Base-by-base conservation (phyloP, 2,113 vertebrate species). In the Acanthisitta chloris region DNA sequence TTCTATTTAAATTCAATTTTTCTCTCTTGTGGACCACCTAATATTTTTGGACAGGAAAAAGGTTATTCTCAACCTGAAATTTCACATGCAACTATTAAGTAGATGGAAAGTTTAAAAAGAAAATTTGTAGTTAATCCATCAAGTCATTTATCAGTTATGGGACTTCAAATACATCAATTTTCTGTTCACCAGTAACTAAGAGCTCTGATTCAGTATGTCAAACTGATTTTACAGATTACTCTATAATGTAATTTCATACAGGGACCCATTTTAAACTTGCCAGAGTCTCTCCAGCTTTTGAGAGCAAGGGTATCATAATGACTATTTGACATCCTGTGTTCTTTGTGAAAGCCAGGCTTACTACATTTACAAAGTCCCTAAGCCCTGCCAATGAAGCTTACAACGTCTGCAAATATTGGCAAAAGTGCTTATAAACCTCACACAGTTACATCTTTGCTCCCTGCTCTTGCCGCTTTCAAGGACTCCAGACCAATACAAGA, bases 321-420 rank as follows among this genome's bases (percentile, higher is more conserved):
- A 92, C 54, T 95, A 64, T 94, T 96, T 83, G 85, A 89, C 88
- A 81, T 81, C 49, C 65, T 40, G 52, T 90, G 57, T 45, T 95
- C 77, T 78, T 93, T 88, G 52, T 71, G 62, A 90, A 96, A 95
- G 40, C 43, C 70, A 33, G 34, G 52, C 40, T 94, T 92, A 86
- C 42, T 51, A 82, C 64, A 62, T 83, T 86, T 95, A 95, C 89
- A 95, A 67, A 91, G 77, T 85, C 70, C 73, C 66, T 89, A 93
- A 90, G 66, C 65, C 79, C 79, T 92, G 87, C 42, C 81, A 88
- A 45, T 59, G 64, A 72, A 91, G 54, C 40, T 96, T 86, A 93
- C 51, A 86, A 46, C 14, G 72, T 92, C 85, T 92, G 93, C 79
- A 94, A 96, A 97, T 95, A 95, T 85, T 95, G 86, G 76, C 78